phyloP scores from a whole-genome alignment of 2,113 vertebrate species.

The Isurus oxyrinchus region DNA sequence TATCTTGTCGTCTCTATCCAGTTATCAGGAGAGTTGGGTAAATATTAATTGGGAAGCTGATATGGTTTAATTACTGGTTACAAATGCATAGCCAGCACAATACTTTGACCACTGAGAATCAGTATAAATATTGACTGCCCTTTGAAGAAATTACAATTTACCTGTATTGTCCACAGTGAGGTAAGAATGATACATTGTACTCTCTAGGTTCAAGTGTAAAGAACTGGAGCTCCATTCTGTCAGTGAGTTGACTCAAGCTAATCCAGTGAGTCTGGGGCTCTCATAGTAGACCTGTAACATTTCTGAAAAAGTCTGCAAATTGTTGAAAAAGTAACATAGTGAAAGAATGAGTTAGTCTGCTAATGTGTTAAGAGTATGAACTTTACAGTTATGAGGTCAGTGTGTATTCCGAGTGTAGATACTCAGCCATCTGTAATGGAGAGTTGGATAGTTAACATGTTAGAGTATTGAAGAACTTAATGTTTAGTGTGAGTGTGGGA shows the following conservation, averaged over 20 bases:
- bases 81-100: slow-evolving; percentile 39
- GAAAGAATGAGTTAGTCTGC: not conserved
- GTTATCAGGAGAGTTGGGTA: slow-evolving; percentile 37
- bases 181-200: not conserved
- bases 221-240: not conserved
- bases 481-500: too few species aligned
- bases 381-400: not conserved
- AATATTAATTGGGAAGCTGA: slow-evolving; percentile 40
- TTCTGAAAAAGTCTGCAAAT: not conserved
- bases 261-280: not conserved
- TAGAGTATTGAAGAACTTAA: too few species aligned
- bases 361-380: not conserved
- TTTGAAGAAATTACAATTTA: slow-evolving; percentile 23
- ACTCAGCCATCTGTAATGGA: not conserved
- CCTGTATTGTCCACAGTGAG: not conserved
- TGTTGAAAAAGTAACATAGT: not conserved
- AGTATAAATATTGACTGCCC: not conserved
- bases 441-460: too few species aligned
- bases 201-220: not conserved
- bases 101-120: slow-evolving; percentile 39
- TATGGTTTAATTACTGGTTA: slow-evolving; percentile 28
- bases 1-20: not conserved
- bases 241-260: not conserved
- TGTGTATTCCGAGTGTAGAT: not conserved
- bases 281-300: not conserved